Percentiles rank a stretch among this genome's conserved stretches.
Evolutionary conservation across 2,888 invertebrate genomes (phyloP).

Genomic region (Tachina lurida): DNA sequence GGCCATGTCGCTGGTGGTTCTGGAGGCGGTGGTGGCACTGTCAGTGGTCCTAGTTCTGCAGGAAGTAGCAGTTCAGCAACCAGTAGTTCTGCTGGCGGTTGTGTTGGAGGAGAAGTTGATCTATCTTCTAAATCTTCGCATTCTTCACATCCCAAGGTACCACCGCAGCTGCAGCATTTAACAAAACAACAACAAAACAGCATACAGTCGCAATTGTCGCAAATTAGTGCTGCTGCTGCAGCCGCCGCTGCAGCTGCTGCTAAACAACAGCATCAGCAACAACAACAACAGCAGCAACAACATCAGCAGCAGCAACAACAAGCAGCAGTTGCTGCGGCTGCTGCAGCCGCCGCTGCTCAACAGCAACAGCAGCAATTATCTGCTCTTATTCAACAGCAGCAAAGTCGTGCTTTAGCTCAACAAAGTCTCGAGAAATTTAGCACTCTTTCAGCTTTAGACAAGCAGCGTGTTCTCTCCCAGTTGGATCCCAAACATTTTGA

Average conservation of each 20-base stretch:
- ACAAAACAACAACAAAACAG: conserved; percentile 81
- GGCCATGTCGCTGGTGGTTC: conserved; percentile 65
- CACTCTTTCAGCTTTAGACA: conserved; percentile 84
- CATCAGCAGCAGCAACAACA: conserved; percentile 75
- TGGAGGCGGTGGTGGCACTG: conserved; percentile 70
- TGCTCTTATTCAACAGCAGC: conserved; percentile 86
- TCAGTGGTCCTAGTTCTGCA: conserved; percentile 62
- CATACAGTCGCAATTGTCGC: conserved; percentile 80
- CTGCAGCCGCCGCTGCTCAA: conserved; percentile 80
- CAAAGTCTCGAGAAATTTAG: conserved; percentile 87
- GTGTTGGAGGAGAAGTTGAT: conserved; percentile 79
- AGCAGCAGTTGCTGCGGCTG: conserved; percentile 75
- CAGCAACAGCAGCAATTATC: conserved; percentile 87
- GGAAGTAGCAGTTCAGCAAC: conserved; percentile 73
- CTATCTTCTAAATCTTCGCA: conserved; percentile 77
- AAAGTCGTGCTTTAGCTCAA: conserved; percentile 85
- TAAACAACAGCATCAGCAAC: conserved; percentile 79
- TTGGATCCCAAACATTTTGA: conserved; percentile 83
- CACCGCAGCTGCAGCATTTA: conserved; percentile 79
- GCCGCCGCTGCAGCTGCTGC: conserved; percentile 76
- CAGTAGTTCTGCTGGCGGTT: conserved; percentile 69
- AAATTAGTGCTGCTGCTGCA: conserved; percentile 75
- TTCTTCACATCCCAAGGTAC: conserved; percentile 73
- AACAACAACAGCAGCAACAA: conserved; percentile 80
- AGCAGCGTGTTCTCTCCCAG: conserved; percentile 84